Conservation (phyloP, 1,140 invertebrate genomes). For the Octopus sinensis region DNA sequence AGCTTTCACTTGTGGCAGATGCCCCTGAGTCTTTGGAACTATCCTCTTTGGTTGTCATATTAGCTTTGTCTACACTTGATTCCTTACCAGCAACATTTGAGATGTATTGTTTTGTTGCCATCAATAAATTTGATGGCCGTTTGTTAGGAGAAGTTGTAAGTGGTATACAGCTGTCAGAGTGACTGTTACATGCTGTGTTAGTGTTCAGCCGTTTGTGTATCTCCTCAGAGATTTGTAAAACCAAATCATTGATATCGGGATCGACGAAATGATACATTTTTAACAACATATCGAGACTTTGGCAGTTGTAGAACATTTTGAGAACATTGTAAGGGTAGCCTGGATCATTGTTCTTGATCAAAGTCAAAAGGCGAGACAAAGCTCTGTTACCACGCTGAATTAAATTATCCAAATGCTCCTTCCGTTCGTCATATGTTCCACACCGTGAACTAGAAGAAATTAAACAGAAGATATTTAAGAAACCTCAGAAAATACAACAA, state of each 20-base stretch:
- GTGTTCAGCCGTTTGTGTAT: constrained; percentile 6
- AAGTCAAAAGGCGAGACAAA: background rate
- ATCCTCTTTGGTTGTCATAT: background rate
- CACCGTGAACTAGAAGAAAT: background rate
- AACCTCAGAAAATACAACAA: too few relatives aligned
- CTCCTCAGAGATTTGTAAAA: constrained; percentile 33
- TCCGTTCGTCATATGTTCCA: constrained; percentile 36
- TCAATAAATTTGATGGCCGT: background rate
- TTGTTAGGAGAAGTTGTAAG: background rate
- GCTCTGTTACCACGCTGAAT: constrained; percentile 10
- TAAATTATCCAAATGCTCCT: constrained; percentile 26
- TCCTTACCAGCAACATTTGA: background rate
- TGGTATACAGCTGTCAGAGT: background rate
- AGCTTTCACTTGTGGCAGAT: background rate
- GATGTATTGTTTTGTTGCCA: background rate
- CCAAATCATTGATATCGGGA: constrained; percentile 33
- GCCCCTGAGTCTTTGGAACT: background rate
- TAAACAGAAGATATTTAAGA: too few relatives aligned
- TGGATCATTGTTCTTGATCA: background rate
- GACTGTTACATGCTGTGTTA: background rate
- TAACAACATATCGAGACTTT: constrained; percentile 56
- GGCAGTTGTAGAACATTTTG: constrained; percentile 42
- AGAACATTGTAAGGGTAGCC: constrained; percentile 38
- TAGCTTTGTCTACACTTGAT: background rate
- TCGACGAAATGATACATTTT: constrained; percentile 56